These are phyloP conservation scores for Tarsius wallacei DNA, from an alignment of 2,797 vertebrate species.

Conservation along the genomic window DNA sequence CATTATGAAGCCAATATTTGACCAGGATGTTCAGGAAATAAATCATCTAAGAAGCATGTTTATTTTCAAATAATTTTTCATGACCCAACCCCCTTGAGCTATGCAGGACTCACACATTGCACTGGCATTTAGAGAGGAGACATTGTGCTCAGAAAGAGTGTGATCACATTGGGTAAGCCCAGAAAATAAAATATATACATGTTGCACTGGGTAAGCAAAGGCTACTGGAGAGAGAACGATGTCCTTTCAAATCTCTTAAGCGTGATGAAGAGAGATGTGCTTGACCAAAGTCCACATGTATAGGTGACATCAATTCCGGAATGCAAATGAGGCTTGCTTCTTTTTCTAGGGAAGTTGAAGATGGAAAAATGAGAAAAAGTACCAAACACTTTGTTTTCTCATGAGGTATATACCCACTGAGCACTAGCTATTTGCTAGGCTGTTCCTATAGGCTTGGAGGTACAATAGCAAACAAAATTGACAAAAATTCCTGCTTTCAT, in stretches of 20 bases:
- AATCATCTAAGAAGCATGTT: constrained; percentile 35
- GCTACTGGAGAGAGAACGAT: neutral
- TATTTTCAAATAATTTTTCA: constrained; percentile 67
- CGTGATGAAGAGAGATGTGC: neutral
- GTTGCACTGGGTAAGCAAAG: neutral
- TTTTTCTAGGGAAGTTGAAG: neutral
- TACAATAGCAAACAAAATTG: neutral
- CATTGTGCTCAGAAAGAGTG: constrained; percentile 1
- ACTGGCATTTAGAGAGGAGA: constrained; percentile 25
- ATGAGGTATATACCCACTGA: neutral
- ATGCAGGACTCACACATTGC: neutral
- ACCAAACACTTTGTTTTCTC: neutral
- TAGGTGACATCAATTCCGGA: neutral
- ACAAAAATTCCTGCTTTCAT: neutral
- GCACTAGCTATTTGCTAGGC: neutral
- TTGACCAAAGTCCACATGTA: neutral
- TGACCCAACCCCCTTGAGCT: neutral
- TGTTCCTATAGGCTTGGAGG: neutral
- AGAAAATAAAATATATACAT: constrained; percentile 1
- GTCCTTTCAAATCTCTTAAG: neutral
- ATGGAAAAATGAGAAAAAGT: neutral
- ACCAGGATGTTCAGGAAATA: constrained; percentile 32
- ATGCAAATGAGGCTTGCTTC: neutral
- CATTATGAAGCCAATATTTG: constrained; percentile 65
- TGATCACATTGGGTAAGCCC: neutral